Evolutionary conservation across 1,140 invertebrate genomes (phyloP).

Genomic region (Drosophila punjabiensis): DNA sequence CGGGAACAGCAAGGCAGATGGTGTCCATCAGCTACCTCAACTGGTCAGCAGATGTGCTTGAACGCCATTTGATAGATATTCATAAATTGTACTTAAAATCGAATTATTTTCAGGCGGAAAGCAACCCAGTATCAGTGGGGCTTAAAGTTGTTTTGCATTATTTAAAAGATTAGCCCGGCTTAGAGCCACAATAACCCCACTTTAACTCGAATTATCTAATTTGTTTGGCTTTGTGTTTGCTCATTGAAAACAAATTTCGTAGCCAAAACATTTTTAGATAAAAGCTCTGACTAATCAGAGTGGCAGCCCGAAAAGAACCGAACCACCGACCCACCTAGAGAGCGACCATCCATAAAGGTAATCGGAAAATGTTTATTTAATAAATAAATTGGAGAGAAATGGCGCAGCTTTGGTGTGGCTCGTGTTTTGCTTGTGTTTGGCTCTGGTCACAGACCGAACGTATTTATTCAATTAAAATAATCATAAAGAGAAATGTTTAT

Average conservation of each 20-base stretch:
- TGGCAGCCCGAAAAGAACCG: conserved; percentile 24
- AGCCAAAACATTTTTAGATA: conserved; percentile 37
- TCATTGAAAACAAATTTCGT: conserved; percentile 25
- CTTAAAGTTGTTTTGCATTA: neutral
- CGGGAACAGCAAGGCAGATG: conserved; percentile 8
- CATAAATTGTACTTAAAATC: conserved; percentile 8
- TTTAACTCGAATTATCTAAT: conserved; percentile 16
- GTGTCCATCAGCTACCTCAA: conserved; percentile 32
- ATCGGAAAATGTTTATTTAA: conserved; percentile 71
- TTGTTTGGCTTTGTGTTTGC: conserved; percentile 25
- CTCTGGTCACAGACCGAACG: conserved; percentile 29
- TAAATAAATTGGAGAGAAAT: conserved; percentile 69
- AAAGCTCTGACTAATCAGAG: conserved; percentile 48
- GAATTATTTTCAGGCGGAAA: conserved; percentile 19
- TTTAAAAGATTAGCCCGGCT: conserved; percentile 13
- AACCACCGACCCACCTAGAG: conserved; percentile 7
- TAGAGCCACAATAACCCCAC: neutral
- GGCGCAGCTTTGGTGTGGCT: conserved; percentile 38
- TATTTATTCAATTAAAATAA: conserved; percentile 71
- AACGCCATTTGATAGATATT: conserved; percentile 7
- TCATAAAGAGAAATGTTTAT: conserved; percentile 55
- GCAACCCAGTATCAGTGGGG: neutral
- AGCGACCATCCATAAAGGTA: conserved; percentile 36
- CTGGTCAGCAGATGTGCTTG: conserved; percentile 42
- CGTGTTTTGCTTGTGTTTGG: conserved; percentile 5